These are phyloP conservation scores for Lepus europaeus DNA, from an alignment of 2,113 vertebrate genomes.

Conservation along the genomic window DNA sequence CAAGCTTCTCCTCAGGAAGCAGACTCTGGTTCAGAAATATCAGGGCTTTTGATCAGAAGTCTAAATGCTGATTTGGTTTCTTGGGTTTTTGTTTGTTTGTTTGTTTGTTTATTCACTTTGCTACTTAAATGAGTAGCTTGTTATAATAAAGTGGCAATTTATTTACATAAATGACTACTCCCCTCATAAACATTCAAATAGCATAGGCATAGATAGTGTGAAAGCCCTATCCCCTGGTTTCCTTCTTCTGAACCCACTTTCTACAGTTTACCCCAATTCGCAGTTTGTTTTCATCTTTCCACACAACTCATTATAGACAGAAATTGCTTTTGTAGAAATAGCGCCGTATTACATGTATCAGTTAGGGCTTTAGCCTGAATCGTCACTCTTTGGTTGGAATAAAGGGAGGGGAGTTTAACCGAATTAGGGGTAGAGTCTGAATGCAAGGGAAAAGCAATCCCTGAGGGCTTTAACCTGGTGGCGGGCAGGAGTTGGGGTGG, in stretches of 20 bases:
- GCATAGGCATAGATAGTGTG: not conserved
- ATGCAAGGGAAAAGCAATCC: not conserved
- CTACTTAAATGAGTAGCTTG: slow-evolving; percentile 25
- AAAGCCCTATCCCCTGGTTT: not conserved
- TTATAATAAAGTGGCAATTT: not conserved
- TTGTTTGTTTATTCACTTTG: not conserved
- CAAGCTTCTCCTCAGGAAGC: not conserved
- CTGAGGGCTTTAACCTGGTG: rapidly evolving
- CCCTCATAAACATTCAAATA: not conserved
- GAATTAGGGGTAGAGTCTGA: not conserved
- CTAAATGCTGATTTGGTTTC: not conserved
- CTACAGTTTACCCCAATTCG: not conserved
- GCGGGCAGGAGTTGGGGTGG: too few species aligned
- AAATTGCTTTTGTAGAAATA: not conserved
- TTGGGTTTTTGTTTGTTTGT: not conserved
- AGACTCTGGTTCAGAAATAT: slow-evolving; percentile 15
- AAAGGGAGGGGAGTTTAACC: not conserved
- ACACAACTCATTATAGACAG: not conserved
- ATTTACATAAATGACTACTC: not conserved
- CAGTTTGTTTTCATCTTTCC: slow-evolving; percentile 21
- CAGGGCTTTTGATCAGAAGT: not conserved
- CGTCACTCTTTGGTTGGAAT: not conserved
- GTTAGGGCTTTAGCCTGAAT: not conserved
- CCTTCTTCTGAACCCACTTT: not conserved
- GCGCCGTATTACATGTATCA: not conserved